These are phyloP conservation scores for Rhinopomastus cyanomelas DNA, from an alignment of 2,113 vertebrate species.

Conservation along the genomic window DNA sequence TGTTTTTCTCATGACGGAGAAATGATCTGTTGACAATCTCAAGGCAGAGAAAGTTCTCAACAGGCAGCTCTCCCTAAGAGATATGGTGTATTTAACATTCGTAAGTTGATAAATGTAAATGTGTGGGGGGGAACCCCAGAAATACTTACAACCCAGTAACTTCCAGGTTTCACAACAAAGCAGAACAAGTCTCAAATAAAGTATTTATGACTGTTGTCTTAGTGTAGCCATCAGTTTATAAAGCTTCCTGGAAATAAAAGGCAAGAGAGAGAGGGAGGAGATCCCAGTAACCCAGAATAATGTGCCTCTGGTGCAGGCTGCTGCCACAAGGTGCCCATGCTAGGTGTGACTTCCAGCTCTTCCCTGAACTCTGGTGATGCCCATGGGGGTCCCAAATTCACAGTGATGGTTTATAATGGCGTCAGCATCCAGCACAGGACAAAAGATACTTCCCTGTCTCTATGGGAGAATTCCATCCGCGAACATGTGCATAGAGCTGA, in stretches of 20 bases:
- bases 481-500: accelerated
- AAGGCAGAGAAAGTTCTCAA: neutral
- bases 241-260: neutral
- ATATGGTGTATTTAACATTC: neutral
- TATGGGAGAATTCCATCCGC: accelerated
- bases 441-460: neutral
- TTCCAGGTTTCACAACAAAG: neutral
- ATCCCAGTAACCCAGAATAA: neutral
- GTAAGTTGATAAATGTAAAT: neutral
- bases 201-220: neutral
- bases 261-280: neutral
- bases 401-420: neutral
- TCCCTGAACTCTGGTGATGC: neutral
- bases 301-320: neutral
- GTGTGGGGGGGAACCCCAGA: neutral
- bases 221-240: neutral
- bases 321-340: accelerated
- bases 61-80: neutral
- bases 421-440: neutral
- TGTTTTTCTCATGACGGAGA: neutral
- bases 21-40: neutral
- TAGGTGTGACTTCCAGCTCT: neutral
- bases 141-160: neutral
- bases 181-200: neutral
- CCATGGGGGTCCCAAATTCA: neutral